Evolutionary conservation across 2,888 invertebrate genomes (phyloP).

Genomic region (Gonocerus acuteangulatus): DNA sequence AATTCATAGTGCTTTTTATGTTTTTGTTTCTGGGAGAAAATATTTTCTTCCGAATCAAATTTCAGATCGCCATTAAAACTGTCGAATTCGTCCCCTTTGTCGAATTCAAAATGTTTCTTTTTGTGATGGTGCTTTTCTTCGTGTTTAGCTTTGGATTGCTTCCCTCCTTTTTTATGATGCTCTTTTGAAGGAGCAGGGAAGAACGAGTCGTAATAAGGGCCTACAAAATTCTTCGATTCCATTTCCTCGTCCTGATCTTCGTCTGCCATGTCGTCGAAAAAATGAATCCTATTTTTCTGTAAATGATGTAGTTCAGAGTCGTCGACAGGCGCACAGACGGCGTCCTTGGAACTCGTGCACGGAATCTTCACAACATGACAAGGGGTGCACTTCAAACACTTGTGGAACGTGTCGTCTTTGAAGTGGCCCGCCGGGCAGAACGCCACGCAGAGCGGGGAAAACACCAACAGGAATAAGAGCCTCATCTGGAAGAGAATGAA

Average conservation of each 20-base stretch:
- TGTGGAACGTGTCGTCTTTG: not conserved
- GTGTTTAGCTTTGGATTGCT: constrained; percentile 6
- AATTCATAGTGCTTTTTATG: constrained; percentile 29
- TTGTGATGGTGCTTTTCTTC: constrained; percentile 20
- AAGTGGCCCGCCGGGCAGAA: constrained; percentile 2
- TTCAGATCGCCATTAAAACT: not conserved
- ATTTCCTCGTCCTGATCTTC: not conserved
- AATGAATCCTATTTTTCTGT: constrained; percentile 9
- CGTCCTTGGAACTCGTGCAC: not conserved
- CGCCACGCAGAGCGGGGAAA: not conserved
- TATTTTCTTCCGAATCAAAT: constrained; percentile 1
- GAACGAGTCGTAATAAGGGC: not conserved
- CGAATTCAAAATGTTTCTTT: constrained; percentile 19
- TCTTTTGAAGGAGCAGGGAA: constrained; percentile 1
- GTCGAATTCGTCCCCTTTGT: not conserved
- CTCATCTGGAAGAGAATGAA: constrained; percentile 9
- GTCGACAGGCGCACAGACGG: not conserved
- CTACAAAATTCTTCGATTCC: not conserved
- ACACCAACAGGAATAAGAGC: not conserved
- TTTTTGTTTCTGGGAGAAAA: constrained; percentile 11
- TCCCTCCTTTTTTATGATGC: constrained; percentile 1
- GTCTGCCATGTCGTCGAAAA: constrained; percentile 7
- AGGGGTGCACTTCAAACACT: constrained; percentile 4
- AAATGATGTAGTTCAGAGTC: constrained; percentile 7
- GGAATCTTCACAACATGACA: constrained; percentile 5